Evolutionary conservation across 1,140 invertebrate species (phyloP).

Genomic region (Drosophila azteca): DNA sequence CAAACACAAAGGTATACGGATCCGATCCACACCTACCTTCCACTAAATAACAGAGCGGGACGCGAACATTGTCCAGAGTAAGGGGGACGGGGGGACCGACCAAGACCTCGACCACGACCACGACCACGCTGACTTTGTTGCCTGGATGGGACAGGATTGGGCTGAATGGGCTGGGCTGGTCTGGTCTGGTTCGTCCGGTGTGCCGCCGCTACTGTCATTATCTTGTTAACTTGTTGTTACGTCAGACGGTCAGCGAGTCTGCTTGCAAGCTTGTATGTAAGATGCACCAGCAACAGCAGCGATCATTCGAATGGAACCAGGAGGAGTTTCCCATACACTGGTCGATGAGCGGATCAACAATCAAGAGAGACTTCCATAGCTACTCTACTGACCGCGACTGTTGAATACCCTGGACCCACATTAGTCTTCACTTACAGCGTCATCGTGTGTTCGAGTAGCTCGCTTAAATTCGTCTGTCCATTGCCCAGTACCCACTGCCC

Average conservation of each 20-base stretch:
- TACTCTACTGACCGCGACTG: conserved; percentile 20
- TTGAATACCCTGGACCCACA: conserved; percentile 48
- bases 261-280: conserved; percentile 62
- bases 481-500: conserved; percentile 19
- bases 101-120: conserved; percentile 13
- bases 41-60: conserved; percentile 77
- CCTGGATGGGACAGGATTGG: conserved; percentile 14
- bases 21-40: conserved; percentile 47
- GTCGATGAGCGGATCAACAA: no score
- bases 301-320: conserved; percentile 8
- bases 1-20: conserved; percentile 6
- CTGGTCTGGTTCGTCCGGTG: conserved; percentile 44
- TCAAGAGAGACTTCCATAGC: no score
- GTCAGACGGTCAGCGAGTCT: conserved; percentile 65
- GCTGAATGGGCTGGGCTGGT: conserved; percentile 2
- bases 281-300: conserved; percentile 17
- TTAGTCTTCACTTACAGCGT: conserved; percentile 74
- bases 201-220: conserved; percentile 76
- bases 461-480: conserved; percentile 64
- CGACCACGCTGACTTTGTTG: conserved; percentile 49
- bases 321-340: no score
- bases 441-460: conserved; percentile 56
- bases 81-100: conserved; percentile 7
- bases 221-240: conserved; percentile 81
- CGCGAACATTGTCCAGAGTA: conserved; percentile 3